phyloP scores from a whole-genome alignment of 2,888 invertebrate genomes.

The Bugula neritina region DNA sequence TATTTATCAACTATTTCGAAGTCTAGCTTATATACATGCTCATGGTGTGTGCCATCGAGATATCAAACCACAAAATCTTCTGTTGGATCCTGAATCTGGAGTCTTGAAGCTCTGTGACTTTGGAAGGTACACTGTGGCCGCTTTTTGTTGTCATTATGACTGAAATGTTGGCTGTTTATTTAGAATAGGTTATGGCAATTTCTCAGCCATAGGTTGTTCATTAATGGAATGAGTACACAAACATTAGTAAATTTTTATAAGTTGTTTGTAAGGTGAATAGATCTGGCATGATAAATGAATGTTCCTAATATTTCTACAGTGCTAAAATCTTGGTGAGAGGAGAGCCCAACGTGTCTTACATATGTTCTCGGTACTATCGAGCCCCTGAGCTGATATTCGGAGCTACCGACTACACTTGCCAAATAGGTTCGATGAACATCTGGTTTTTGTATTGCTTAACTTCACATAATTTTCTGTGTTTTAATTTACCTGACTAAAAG shows the following conservation, averaged over 20 bases:
- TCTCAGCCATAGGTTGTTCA: too few species aligned
- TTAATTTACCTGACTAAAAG: too few species aligned
- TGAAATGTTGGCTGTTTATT: too few species aligned
- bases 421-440: conserved; percentile 66
- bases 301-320: too few species aligned
- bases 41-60: conserved; percentile 98
- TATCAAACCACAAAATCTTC: conserved; percentile 98
- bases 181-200: too few species aligned
- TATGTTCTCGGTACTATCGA: conserved; percentile 97
- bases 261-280: too few species aligned
- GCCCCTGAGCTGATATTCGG: conserved; percentile 99
- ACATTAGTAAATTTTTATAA: too few species aligned
- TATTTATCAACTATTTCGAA: conserved; percentile 99
- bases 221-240: too few species aligned
- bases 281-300: too few species aligned
- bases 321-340: conserved; percentile 93
- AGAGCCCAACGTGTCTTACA: conserved; percentile 98
- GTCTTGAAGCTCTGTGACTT: conserved; percentile 98
- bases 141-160: too few species aligned
- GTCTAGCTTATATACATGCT: conserved; percentile 97
- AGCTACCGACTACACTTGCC: conserved; percentile 94
- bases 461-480: too few species aligned
- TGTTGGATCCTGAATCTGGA: conserved; percentile 93
- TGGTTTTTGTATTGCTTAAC: background rate
- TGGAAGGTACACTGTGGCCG: too few species aligned